phyloP scores from a whole-genome alignment of 2,888 invertebrate species.

The Melitaea athalia region DNA sequence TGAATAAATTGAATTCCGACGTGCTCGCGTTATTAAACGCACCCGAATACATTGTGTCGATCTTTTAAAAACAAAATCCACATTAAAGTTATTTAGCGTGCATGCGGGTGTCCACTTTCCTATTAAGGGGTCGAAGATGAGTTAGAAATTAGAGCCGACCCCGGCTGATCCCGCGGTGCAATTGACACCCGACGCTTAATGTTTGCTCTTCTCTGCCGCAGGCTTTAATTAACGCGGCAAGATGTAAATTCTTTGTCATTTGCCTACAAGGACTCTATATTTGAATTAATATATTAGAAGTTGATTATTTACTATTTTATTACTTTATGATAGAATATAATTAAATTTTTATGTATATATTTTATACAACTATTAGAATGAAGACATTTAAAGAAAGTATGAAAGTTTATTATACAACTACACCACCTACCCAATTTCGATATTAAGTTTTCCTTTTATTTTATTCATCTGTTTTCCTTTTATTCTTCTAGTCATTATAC shows the following conservation, averaged over 20 bases:
- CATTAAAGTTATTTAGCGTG: constrained; percentile 59
- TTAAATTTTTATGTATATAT: no score
- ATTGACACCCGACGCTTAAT: constrained; percentile 48
- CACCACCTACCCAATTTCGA: no score
- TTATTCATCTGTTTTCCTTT: no score
- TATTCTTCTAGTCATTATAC: no score
- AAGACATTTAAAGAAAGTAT: no score
- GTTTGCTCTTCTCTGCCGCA: constrained; percentile 51
- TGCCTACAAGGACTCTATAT: constrained; percentile 22
- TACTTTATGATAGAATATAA: no score
- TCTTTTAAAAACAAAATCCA: constrained; percentile 47
- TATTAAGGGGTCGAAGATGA: constrained; percentile 62
- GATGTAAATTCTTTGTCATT: constrained; percentile 48
- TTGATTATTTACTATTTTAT: neutral
- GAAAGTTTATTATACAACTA: no score
- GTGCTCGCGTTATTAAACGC: constrained; percentile 25
- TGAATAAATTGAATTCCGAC: constrained; percentile 38
- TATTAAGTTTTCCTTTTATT: no score
- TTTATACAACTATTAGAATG: no score
- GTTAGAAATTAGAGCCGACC: constrained; percentile 52
- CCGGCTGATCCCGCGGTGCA: constrained; percentile 49
- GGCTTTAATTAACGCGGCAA: constrained; percentile 62
- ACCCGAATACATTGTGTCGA: constrained; percentile 1
- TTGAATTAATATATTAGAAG: constrained; percentile 6
- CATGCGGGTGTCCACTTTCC: constrained; percentile 74